phyloP scores from a whole-genome alignment of 30 jellyfish, hydroid and myxozoan species.

The Turritopsis dohrnii region DNA sequence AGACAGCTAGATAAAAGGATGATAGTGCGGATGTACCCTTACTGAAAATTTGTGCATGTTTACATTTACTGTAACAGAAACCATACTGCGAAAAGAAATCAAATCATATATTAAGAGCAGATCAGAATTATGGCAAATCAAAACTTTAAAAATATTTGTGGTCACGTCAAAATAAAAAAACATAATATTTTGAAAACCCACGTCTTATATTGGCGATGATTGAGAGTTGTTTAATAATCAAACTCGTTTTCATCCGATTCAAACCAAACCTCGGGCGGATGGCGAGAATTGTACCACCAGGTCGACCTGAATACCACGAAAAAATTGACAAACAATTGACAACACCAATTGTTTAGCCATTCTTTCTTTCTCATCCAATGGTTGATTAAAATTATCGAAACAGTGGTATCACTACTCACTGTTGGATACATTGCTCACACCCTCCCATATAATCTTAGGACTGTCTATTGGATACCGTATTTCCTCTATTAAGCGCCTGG shows the following conservation, averaged over 20 bases:
- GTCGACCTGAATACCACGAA: no score
- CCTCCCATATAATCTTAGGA: no score
- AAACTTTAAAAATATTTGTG: neutral
- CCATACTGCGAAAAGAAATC: neutral
- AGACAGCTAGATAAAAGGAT: neutral
- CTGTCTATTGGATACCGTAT: no score
- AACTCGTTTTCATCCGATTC: neutral
- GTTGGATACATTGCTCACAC: no score
- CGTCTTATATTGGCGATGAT: neutral
- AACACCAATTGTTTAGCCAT: no score
- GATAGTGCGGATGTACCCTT: neutral
- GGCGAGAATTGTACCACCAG: no score
- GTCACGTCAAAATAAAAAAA: neutral
- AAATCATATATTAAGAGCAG: neutral
- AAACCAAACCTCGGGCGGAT: no score
- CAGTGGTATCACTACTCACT: no score
- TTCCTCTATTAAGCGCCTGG: no score
- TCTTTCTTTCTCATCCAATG: no score
- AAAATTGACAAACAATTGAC: no score
- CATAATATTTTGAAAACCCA: neutral
- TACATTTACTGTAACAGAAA: neutral
- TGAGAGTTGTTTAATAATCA: neutral
- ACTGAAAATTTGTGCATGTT: neutral
- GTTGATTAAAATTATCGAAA: no score
- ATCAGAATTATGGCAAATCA: neutral